phyloP scores from a whole-genome alignment of 2,797 vertebrate genomes.

The Labroides dimidiatus region DNA sequence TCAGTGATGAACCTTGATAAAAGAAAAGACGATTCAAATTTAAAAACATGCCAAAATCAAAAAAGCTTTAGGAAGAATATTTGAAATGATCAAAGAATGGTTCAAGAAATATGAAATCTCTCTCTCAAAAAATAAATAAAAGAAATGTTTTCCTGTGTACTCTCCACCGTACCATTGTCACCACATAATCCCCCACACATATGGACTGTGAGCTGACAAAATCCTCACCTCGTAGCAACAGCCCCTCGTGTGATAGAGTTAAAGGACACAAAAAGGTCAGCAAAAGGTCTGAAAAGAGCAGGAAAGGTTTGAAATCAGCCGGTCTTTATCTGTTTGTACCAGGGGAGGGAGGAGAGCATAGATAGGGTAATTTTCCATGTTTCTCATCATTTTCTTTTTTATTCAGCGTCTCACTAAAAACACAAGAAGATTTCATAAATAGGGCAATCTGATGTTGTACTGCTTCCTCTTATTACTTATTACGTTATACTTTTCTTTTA shows the following conservation, averaged over 20 bases:
- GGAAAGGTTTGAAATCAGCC: conserved; percentile 50
- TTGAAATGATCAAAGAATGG: too few species aligned
- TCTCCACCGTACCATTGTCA: background rate
- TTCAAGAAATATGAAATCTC: too few species aligned
- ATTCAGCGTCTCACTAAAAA: conserved; percentile 44
- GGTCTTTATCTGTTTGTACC: conserved; percentile 48
- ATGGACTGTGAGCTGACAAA: conserved; percentile 38
- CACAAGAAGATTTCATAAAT: conserved; percentile 31
- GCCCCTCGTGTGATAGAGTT: conserved; percentile 59
- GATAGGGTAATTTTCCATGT: conserved; percentile 38
- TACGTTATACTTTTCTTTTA: too few species aligned
- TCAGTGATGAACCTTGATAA: too few species aligned
- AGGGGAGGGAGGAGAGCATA: conserved; percentile 39
- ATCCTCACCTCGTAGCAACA: conserved; percentile 49
- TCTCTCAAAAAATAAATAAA: background rate
- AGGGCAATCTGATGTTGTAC: conserved; percentile 9
- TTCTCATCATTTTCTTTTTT: conserved; percentile 18
- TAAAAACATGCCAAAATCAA: too few species aligned
- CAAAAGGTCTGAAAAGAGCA: conserved; percentile 80
- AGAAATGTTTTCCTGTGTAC: background rate
- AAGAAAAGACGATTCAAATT: too few species aligned
- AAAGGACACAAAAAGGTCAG: conserved; percentile 79
- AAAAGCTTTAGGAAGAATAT: too few species aligned
- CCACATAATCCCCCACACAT: conserved; percentile 13
- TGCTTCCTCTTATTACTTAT: background rate